These are phyloP conservation scores for Pteruthius melanotis DNA, from an alignment of 2,113 vertebrate genomes.

Conservation along the genomic window DNA sequence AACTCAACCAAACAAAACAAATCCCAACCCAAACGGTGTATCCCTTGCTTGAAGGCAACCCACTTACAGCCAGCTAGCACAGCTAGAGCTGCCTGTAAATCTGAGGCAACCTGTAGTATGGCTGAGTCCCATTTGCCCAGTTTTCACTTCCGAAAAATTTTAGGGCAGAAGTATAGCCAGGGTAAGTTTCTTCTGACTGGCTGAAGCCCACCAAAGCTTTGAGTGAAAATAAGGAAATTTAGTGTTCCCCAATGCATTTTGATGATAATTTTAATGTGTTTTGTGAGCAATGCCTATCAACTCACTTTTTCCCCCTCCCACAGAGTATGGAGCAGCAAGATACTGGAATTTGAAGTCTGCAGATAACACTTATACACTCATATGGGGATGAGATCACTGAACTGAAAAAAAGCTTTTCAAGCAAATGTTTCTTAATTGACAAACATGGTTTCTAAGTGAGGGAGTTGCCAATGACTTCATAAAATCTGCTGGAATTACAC, in stretches of 20 bases:
- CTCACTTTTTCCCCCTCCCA: too few relatives aligned
- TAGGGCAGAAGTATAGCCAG: background rate
- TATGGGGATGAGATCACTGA: background rate
- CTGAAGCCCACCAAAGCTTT: background rate
- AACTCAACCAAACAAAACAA: background rate
- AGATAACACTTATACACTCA: background rate
- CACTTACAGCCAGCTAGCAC: background rate
- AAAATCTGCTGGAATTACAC: background rate
- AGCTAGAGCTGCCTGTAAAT: background rate
- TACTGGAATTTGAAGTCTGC: background rate
- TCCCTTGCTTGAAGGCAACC: background rate
- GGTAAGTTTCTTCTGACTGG: background rate
- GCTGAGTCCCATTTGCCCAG: background rate
- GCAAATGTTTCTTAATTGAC: background rate
- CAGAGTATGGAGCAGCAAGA: background rate
- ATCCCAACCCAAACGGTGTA: background rate
- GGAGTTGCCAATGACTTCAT: background rate
- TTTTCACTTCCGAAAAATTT: background rate
- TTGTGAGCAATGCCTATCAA: background rate
- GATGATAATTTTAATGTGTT: background rate
- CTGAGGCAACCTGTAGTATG: accelerated
- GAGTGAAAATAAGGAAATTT: background rate
- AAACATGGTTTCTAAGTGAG: background rate
- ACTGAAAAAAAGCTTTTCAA: background rate
- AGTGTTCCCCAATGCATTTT: background rate